These are phyloP conservation scores for Limosa lapponica DNA, from an alignment of 2,797 vertebrate species.

Conservation along the genomic window DNA sequence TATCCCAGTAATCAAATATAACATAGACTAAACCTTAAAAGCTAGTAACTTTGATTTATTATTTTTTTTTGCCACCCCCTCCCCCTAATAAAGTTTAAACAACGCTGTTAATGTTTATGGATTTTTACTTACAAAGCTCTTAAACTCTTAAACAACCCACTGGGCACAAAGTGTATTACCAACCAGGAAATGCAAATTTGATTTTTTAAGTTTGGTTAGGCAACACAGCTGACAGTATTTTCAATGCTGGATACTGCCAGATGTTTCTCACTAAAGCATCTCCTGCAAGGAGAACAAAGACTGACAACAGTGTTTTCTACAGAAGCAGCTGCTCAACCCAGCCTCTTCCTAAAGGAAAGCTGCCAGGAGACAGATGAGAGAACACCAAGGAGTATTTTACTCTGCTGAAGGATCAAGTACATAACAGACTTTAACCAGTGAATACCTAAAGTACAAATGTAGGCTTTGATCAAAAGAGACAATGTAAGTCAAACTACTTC, in stretches of 20 bases:
- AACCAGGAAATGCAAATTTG: slow-evolving; percentile 47
- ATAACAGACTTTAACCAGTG: not conserved
- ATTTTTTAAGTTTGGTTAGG: slow-evolving; percentile 65
- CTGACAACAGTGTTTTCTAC: slow-evolving; percentile 61
- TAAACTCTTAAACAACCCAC: slow-evolving; percentile 27
- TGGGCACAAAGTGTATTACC: slow-evolving; percentile 43
- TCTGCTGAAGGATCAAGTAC: slow-evolving; percentile 25
- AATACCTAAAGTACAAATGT: not conserved
- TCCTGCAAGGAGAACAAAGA: slow-evolving; percentile 61
- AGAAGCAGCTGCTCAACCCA: slow-evolving; percentile 58
- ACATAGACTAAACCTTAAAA: slow-evolving; percentile 76
- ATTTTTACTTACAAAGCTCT: slow-evolving; percentile 64
- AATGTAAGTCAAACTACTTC: not conserved
- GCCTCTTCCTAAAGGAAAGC: slow-evolving; percentile 50
- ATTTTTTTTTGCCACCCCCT: not conserved
- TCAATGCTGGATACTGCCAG: slow-evolving; percentile 65
- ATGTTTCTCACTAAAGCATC: slow-evolving; percentile 65
- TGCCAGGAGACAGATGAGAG: slow-evolving; percentile 64
- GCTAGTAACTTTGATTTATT: slow-evolving; percentile 55
- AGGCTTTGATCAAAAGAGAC: slow-evolving; percentile 30
- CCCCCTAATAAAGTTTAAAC: slow-evolving; percentile 37
- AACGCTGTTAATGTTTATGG: slow-evolving; percentile 44
- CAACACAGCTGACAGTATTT: slow-evolving; percentile 57
- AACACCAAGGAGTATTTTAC: slow-evolving; percentile 26
- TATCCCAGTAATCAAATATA: slow-evolving; percentile 82